Evolutionary conservation across 37 sponge, comb jelly and placozoan species (phyloP).

Genomic region (Dysidea cf. avara): DNA sequence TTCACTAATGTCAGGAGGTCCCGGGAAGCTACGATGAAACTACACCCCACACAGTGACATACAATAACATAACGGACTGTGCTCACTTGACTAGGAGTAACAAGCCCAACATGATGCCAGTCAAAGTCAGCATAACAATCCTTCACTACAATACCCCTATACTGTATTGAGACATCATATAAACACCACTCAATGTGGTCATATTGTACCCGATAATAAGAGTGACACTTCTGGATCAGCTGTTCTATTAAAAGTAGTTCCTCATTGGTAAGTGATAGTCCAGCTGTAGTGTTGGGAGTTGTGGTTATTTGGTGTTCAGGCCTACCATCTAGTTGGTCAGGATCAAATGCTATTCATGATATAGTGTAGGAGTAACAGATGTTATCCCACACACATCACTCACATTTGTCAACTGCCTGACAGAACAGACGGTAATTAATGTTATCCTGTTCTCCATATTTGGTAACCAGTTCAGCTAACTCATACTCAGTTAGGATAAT

Average conservation of each 20-base stretch:
- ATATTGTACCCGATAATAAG: not conserved
- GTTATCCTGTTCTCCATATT: constrained; percentile 65
- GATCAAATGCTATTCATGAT: constrained; percentile 45
- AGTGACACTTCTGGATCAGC: not conserved
- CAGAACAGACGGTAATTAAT: constrained; percentile 71
- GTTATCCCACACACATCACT: constrained; percentile 4
- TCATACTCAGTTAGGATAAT: constrained; percentile 67
- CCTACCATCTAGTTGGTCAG: constrained; percentile 49
- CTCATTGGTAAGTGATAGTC: constrained; percentile 5
- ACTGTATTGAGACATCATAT: constrained; percentile 18
- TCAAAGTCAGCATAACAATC: constrained; percentile 89
- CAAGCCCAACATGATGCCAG: constrained; percentile 73
- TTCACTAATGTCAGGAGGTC: constrained; percentile 63
- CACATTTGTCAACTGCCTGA: constrained; percentile 60
- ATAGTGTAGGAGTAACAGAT: no score
- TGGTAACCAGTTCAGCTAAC: constrained; percentile 38
- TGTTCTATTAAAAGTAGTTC: not conserved
- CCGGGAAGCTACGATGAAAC: constrained; percentile 83
- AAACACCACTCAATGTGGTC: not conserved
- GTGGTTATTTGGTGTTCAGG: constrained; percentile 37
- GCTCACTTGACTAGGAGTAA: constrained; percentile 80
- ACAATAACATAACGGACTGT: not conserved
- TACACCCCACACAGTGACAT: constrained; percentile 17
- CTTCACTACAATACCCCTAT: constrained; percentile 73
- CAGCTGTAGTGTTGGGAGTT: not conserved